Conservation (phyloP, 2,888 invertebrate genomes). For the Cerastis rubricosa region DNA sequence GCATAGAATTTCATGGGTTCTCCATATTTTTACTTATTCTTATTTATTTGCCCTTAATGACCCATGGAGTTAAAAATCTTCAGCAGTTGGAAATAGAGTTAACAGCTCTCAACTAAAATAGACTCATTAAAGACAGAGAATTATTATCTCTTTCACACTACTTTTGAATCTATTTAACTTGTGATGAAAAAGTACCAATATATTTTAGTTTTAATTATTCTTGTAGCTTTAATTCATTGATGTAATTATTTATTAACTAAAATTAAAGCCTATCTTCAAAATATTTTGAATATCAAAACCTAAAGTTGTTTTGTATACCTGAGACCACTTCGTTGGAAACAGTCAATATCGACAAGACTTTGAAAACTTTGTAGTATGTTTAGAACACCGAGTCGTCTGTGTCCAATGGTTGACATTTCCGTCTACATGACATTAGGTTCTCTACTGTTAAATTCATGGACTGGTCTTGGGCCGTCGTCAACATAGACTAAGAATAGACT, state of each 20-base stretch:
- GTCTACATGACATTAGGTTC: background rate
- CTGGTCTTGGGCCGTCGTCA: background rate
- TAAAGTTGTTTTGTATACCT: background rate
- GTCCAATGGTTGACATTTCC: conserved; percentile 26
- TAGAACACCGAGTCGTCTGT: background rate
- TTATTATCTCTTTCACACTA: background rate
- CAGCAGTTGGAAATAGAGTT: background rate
- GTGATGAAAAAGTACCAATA: background rate
- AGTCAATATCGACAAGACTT: background rate
- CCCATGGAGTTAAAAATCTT: background rate
- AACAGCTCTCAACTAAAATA: background rate
- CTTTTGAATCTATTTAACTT: background rate
- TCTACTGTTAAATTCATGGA: conserved; percentile 34
- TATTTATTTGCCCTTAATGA: background rate
- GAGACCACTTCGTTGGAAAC: background rate
- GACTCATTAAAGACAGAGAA: background rate
- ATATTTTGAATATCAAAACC: background rate
- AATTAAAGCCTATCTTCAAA: background rate
- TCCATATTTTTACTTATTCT: background rate
- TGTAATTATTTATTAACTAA: no score
- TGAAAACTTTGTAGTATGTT: background rate
- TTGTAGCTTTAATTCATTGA: no score
- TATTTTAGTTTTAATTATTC: no score
- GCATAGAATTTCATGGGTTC: background rate
- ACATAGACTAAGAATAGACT: conserved; percentile 1